phyloP scores from a whole-genome alignment of 2,113 vertebrate species.

The Oncorhynchus clarkii region DNA sequence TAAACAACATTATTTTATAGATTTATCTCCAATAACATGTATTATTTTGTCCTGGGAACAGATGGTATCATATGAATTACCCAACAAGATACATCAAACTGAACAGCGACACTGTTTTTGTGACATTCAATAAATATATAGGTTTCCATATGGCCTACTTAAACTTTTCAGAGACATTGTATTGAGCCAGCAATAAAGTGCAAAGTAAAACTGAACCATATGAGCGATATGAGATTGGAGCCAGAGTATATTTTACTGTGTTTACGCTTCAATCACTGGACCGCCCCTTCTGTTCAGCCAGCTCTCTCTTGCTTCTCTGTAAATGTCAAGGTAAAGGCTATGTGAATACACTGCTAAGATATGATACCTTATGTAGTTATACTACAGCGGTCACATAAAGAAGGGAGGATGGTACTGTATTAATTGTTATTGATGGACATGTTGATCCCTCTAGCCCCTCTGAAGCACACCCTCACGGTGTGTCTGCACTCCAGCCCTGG shows the following conservation, averaged over 20 bases:
- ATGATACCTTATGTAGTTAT: no score
- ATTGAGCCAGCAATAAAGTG: constrained; percentile 35
- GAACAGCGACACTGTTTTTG: constrained; percentile 18
- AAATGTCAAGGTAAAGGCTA: neutral
- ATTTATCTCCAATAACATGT: neutral
- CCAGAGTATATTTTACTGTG: neutral
- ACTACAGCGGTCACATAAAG: no score
- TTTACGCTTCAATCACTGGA: neutral
- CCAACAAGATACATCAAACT: constrained; percentile 6
- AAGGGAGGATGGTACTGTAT: neutral
- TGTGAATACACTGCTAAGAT: no score
- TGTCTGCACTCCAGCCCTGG: neutral
- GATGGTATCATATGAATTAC: constrained; percentile 1
- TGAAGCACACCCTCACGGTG: neutral
- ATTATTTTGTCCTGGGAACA: neutral
- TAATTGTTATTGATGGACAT: neutral
- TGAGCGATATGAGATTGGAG: neutral
- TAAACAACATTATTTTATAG: neutral
- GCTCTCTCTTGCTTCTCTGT: neutral
- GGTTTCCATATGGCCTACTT: constrained; percentile 52
- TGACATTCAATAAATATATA: constrained; percentile 49
- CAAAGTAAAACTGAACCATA: constrained; percentile 48
- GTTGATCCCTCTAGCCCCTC: neutral
- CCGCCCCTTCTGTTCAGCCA: neutral
- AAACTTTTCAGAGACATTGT: constrained; percentile 34